Evolutionary conservation across 2,113 vertebrate species (phyloP), one percentile per base, ranked within the genome.

Genomic region (Osmerus mordax): DNA sequence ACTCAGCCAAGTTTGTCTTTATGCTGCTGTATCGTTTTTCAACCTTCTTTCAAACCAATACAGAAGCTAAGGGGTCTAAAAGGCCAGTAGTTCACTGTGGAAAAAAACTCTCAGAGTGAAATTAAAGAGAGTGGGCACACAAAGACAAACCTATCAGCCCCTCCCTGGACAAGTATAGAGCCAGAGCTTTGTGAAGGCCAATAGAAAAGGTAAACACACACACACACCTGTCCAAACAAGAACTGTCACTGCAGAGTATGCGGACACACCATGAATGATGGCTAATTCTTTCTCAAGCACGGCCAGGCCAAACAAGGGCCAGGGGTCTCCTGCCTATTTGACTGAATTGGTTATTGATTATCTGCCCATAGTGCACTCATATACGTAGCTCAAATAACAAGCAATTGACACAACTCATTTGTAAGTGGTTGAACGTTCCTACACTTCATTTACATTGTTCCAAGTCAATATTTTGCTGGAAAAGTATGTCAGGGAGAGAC

Each of bases 221-320:
- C 59, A 82, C 79, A 82, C 86, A 84, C 90, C 89, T 91, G 89
- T 87, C 80, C 85, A 91, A 92, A 92, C 87, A 93, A 15, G 41
- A 75, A 56, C 73, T 36, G 64, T 80, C 77, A 83, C 59, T 23
- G 71, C 64, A 72, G 73, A 72, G 70, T 11, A 64, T 78, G 79
- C 67, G 65, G 72, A 81, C 63, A 69, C 67, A 65, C 21, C n/a
- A 52, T 83, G 84, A 89, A 55, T 71, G 86, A 89, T 89, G 65
- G 80, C 67, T 76, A 76, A 78, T 81, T 85, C 12, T 84, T 86
- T 89, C 79, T 67, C 69, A 79, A 53, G 28, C 21, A 14, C 52
- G 78, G 78, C 80, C 78, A 78, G 53, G 18, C 41, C 60, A 51
- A 54, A 52, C 16, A 70, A 47, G 62, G 6, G 23, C 25, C 15